Percentiles rank a stretch among this genome's conserved stretches.
Evolutionary conservation across 2,888 invertebrate species (phyloP).

Genomic region (Eubasilissa splendida): DNA sequence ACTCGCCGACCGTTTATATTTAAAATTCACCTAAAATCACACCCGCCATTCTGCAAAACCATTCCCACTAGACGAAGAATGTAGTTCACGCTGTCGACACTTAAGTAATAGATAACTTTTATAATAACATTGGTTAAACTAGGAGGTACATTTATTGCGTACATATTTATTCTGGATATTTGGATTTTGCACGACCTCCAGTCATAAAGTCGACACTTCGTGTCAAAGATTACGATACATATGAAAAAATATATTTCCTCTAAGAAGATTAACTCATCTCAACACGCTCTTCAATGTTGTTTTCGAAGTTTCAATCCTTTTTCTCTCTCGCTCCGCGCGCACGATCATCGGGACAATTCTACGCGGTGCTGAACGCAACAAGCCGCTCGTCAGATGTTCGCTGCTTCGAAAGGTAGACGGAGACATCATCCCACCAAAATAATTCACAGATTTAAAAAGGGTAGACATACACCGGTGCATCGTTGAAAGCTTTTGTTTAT

Average conservation of each 20-base stretch:
- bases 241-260: slow-evolving; percentile 57
- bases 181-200: slow-evolving; percentile 53
- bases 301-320: neutral
- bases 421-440: no score
- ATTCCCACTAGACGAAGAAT: neutral
- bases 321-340: neutral
- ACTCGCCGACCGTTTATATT: no score
- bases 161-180: slow-evolving; percentile 56
- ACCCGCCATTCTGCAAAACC: no score
- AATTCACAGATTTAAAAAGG: no score
- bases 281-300: slow-evolving; percentile 3
- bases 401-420: no score
- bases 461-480: no score
- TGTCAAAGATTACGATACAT: slow-evolving; percentile 51
- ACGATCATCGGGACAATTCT: no score
- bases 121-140: slow-evolving; percentile 41
- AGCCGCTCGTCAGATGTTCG: no score
- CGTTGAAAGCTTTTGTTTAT: no score
- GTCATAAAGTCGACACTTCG: slow-evolving; percentile 54
- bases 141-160: slow-evolving; percentile 58
- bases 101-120: slow-evolving; percentile 45
- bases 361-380: no score
- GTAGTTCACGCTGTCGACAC: slow-evolving; percentile 26
- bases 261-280: slow-evolving; percentile 35
- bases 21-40: no score